These are phyloP conservation scores for Bhutanitis thaidina DNA, from an alignment of 2,888 invertebrate species.

Conservation along the genomic window DNA sequence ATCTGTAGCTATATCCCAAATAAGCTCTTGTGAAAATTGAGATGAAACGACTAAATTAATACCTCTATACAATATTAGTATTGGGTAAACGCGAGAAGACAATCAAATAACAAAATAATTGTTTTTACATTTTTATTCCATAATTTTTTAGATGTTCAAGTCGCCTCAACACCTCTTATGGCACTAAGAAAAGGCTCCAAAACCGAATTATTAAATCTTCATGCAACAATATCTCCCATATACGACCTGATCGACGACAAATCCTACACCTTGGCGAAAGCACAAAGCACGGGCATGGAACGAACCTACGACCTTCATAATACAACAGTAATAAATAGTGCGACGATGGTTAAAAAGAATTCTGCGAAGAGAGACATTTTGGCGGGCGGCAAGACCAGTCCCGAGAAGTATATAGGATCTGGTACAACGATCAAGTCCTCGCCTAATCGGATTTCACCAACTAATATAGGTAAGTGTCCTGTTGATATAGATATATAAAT, in stretches of 20 bases:
- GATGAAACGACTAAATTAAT: no score
- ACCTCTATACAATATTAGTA: no score
- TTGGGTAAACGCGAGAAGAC: no score
- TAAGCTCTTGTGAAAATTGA: no score
- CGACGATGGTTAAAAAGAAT: conserved; percentile 51
- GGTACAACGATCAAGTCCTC: conserved; percentile 32
- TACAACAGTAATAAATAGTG: conserved; percentile 55
- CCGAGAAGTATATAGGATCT: conserved; percentile 48
- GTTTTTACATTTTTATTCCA: no score
- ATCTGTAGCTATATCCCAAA: no score
- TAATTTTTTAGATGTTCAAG: conserved; percentile 46
- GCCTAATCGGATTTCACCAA: conserved; percentile 35
- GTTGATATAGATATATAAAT: no score
- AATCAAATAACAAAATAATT: no score
- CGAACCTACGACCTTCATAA: conserved; percentile 47
- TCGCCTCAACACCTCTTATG: conserved; percentile 66
- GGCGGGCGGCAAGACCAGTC: conserved; percentile 38
- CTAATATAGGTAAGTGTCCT: conserved; percentile 39
- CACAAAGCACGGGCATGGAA: conserved; percentile 38
- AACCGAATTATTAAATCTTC: conserved; percentile 51
- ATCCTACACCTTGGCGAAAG: conserved; percentile 51
- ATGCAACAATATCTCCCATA: conserved; percentile 69
- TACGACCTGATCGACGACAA: conserved; percentile 59
- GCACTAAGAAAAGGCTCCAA: conserved; percentile 41
- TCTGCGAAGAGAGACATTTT: conserved; percentile 58